Percentiles rank a stretch among this genome's conserved stretches.
These are phyloP conservation scores for Azemiops feae DNA, from an alignment of 2,113 vertebrate species.

Conservation along the genomic window DNA sequence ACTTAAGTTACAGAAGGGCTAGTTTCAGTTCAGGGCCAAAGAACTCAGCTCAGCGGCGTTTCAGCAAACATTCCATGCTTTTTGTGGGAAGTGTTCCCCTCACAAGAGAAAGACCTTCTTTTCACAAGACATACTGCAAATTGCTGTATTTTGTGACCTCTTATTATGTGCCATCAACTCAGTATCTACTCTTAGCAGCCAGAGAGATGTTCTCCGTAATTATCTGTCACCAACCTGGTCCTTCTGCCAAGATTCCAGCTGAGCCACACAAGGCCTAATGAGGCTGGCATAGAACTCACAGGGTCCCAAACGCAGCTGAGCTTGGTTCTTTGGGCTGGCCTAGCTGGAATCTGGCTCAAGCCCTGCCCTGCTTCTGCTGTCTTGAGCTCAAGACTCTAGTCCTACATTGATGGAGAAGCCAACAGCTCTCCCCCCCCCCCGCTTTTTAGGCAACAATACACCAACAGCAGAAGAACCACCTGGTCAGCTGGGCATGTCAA, in stretches of 20 bases:
- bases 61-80: not conserved
- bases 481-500: not conserved
- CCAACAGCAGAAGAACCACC: constrained; percentile 17
- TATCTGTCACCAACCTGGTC: not conserved
- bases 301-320: not conserved
- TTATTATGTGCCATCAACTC: not conserved
- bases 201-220: not conserved
- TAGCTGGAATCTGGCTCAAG: fast-evolving
- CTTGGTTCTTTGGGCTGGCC: not conserved
- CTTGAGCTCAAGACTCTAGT: not conserved
- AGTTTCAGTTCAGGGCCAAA: not conserved
- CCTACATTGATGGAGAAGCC: not conserved
- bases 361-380: not conserved
- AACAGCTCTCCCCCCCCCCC: not conserved
- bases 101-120: not conserved
- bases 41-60: not conserved
- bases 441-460: not conserved
- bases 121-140: not conserved
- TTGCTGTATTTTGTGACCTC: not conserved
- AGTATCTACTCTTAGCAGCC: not conserved
- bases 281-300: not conserved
- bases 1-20: not conserved
- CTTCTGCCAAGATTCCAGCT: not conserved
- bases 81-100: not conserved
- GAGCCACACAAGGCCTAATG: not conserved